Conservation (phyloP, 1,140 invertebrate species). For the Apis dorsata region DNA sequence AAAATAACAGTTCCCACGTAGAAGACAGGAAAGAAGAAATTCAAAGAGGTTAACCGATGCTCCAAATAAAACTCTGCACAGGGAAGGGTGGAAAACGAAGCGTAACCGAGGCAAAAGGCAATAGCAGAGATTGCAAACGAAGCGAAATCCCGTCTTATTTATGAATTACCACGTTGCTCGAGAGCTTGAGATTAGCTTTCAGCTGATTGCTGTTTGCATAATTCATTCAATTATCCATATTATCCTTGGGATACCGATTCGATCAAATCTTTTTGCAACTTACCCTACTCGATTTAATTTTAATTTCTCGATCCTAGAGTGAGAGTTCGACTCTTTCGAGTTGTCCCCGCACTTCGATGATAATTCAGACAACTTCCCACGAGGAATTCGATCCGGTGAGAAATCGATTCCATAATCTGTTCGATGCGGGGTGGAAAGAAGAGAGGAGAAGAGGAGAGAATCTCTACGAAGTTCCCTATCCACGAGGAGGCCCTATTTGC, state of each 20-base stretch:
- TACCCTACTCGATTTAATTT: not conserved
- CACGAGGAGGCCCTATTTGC: not conserved
- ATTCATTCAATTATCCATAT: slow-evolving; percentile 20
- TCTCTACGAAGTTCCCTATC: not conserved
- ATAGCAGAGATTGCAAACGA: not conserved
- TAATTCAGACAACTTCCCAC: not conserved
- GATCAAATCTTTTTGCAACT: not conserved
- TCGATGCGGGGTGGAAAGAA: not conserved
- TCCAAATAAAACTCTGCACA: not conserved
- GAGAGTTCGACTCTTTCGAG: not conserved
- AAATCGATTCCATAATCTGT: not conserved
- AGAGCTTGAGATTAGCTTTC: slow-evolving; percentile 1
- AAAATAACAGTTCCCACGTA: not conserved
- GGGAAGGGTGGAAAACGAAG: too few species aligned
- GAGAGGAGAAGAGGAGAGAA: not conserved
- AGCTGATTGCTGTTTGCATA: slow-evolving; percentile 8
- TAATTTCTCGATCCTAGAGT: too few species aligned
- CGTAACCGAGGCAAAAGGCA: too few species aligned
- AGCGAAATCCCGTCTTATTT: not conserved
- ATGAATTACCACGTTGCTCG: not conserved
- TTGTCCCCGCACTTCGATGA: slow-evolving; percentile 15
- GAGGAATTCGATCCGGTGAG: slow-evolving; percentile 14
- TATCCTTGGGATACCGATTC: not conserved
- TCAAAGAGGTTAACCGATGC: not conserved
- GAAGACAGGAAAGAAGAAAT: not conserved